Evolutionary conservation across 1,140 invertebrate genomes (phyloP).

Genomic region (Paraescarpia echinospica): DNA sequence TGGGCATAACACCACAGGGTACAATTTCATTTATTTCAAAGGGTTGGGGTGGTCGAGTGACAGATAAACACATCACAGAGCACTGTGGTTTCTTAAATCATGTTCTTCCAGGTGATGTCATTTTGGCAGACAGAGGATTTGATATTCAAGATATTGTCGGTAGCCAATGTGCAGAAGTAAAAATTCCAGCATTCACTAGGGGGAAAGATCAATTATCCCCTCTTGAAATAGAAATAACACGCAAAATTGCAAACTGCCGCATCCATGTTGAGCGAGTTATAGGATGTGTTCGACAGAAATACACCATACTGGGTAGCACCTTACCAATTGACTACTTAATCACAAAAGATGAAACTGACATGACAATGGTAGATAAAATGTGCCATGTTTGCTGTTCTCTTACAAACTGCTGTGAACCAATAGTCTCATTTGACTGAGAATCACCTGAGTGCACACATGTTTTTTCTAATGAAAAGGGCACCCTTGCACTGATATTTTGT

Average conservation of each 20-base stretch:
- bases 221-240: slow-evolving; percentile 12
- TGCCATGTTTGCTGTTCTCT: too few species aligned
- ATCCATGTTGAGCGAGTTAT: slow-evolving; percentile 20
- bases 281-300: slow-evolving; percentile 8
- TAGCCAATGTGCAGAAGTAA: slow-evolving; percentile 6
- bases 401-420: too few species aligned
- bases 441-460: too few species aligned
- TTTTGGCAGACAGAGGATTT: slow-evolving; percentile 58
- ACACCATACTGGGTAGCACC: slow-evolving; percentile 8
- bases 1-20: slow-evolving; percentile 11
- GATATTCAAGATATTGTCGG: slow-evolving; percentile 31
- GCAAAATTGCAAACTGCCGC: neutral
- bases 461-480: too few species aligned
- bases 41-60: slow-evolving; percentile 51
- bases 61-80: slow-evolving; percentile 51
- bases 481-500: too few species aligned
- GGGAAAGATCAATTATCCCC: slow-evolving; percentile 13
- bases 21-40: slow-evolving; percentile 14
- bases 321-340: slow-evolving; percentile 15
- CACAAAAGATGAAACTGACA: neutral
- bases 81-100: slow-evolving; percentile 52
- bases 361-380: slow-evolving; percentile 13
- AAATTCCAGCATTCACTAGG: slow-evolving; percentile 11
- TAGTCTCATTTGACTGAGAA: too few species aligned
- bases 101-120: slow-evolving; percentile 50